A percentile compares a stretch with the other conserved stretches of the same genome.
These are phyloP conservation scores for Sebastes nivosus DNA, from an alignment of 2,797 vertebrate species.

Conservation along the genomic window DNA sequence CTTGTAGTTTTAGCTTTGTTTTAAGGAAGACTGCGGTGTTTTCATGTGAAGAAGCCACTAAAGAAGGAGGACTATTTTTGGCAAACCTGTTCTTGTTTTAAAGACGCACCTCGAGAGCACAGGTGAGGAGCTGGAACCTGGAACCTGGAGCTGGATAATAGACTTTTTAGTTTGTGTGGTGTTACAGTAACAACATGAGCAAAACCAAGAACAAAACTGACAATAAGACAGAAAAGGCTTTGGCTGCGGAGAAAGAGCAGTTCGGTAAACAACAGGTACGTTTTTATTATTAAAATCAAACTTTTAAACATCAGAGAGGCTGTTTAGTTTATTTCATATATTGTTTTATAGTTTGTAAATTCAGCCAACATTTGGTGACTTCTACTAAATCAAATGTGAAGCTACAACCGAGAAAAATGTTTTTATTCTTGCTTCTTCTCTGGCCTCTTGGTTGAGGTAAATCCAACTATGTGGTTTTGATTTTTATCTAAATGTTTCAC, in stretches of 20 bases:
- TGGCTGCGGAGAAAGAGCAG: constrained; percentile 94
- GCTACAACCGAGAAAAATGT: neutral
- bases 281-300: neutral
- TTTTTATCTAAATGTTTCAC: neutral
- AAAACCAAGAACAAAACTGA: constrained; percentile 87
- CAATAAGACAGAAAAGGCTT: constrained; percentile 89
- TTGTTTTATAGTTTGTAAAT: neutral
- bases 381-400: neutral
- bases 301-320: too few relatives aligned
- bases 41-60: neutral
- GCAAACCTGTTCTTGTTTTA: neutral
- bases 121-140: neutral
- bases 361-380: neutral
- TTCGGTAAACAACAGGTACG: constrained; percentile 92
- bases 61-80: neutral
- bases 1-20: fast-evolving
- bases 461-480: neutral
- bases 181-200: constrained; percentile 80
- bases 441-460: fast-evolving
- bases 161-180: neutral
- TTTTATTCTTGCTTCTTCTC: too few relatives aligned
- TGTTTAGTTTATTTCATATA: neutral
- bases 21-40: too few relatives aligned
- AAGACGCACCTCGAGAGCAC: neutral
- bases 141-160: neutral